Percentiles rank a stretch among this genome's conserved stretches.
phyloP scores from a whole-genome alignment of 2,113 vertebrate species.

The Hucho hucho region DNA sequence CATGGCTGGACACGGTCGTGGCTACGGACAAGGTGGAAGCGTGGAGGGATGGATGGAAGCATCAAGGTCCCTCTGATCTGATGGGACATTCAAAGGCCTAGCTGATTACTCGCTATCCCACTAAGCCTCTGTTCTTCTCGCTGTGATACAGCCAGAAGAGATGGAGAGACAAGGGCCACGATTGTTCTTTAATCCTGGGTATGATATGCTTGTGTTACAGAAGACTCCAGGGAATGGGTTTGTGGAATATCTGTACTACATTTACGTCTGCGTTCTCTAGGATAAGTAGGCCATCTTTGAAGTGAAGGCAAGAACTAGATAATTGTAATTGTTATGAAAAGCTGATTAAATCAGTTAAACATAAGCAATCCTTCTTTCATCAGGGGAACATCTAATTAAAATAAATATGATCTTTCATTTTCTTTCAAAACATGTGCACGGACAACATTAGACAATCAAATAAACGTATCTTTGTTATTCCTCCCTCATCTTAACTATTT shows the following conservation, averaged over 20 bases:
- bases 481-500: background rate
- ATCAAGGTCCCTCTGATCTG: background rate
- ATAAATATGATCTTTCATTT: background rate
- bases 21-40: too few species aligned
- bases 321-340: background rate
- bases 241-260: too few species aligned
- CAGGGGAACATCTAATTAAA: background rate
- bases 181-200: constrained; percentile 46
- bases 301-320: background rate
- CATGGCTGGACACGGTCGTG: background rate
- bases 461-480: background rate
- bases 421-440: background rate
- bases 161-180: constrained; percentile 37
- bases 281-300: background rate
- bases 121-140: background rate
- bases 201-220: background rate
- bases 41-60: background rate
- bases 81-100: constrained; percentile 34
- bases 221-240: background rate
- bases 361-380: background rate
- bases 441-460: background rate
- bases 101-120: constrained; percentile 8
- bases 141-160: constrained; percentile 9
- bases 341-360: too few species aligned
- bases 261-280: too few species aligned